Percentiles rank a stretch among this genome's conserved stretches.
phyloP scores from a whole-genome alignment of 2,797 vertebrate genomes.

The Arrhamphus sclerolepis region DNA sequence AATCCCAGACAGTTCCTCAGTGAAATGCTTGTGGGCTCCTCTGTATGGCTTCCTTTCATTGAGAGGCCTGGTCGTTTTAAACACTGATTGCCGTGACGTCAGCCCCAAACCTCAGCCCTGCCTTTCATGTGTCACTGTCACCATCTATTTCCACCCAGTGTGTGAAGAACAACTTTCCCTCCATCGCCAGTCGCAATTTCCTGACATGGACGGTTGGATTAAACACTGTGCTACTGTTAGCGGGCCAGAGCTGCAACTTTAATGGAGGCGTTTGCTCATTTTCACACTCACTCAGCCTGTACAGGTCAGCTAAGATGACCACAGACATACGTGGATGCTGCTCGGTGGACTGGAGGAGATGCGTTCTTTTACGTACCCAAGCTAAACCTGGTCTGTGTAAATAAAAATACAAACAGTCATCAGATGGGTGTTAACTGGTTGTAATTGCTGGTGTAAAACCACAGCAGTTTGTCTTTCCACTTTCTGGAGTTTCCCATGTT shows the following conservation, averaged over 20 bases:
- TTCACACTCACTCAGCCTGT: slow-evolving; percentile 16
- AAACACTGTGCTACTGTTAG: slow-evolving; percentile 62
- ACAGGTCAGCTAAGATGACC: slow-evolving; percentile 6
- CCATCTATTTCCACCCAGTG: slow-evolving; percentile 67
- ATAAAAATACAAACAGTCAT: slow-evolving; percentile 61
- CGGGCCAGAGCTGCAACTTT: slow-evolving; percentile 47
- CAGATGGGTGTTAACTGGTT: slow-evolving; percentile 63
- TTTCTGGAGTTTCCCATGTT: slow-evolving; percentile 71
- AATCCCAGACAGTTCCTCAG: slow-evolving; percentile 47
- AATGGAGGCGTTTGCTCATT: slow-evolving; percentile 31
- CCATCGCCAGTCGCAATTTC: slow-evolving; percentile 48
- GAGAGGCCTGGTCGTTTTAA: slow-evolving; percentile 54
- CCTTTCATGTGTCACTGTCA: slow-evolving; percentile 75
- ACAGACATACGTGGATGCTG: slow-evolving; percentile 8
- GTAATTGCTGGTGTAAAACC: slow-evolving; percentile 68
- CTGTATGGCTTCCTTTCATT: slow-evolving; percentile 58
- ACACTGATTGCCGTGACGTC: slow-evolving; percentile 76
- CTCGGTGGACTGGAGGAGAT: slow-evolving; percentile 1
- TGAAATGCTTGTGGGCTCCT: slow-evolving; percentile 68
- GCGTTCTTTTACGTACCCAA: slow-evolving; percentile 32
- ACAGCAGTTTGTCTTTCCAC: slow-evolving; percentile 55
- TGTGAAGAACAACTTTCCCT: slow-evolving; percentile 72
- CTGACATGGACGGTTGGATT: slow-evolving; percentile 32
- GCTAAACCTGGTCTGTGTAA: slow-evolving; percentile 46
- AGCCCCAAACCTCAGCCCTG: slow-evolving; percentile 65